Conservation (phyloP, 2,113 vertebrate genomes). For the Corvus cornix region DNA sequence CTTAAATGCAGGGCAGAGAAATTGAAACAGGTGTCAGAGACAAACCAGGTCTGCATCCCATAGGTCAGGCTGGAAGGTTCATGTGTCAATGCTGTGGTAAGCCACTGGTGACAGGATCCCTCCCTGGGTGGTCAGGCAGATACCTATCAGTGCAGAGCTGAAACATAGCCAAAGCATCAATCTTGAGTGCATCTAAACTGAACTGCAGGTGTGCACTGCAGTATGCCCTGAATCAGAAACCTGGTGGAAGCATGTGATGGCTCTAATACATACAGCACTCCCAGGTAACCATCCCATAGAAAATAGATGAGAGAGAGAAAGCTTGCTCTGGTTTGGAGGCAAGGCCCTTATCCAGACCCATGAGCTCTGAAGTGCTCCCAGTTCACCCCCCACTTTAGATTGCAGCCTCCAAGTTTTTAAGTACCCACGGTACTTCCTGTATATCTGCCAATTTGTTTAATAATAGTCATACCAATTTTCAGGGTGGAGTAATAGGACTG, state of each 20-base stretch:
- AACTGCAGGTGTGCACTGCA: not conserved
- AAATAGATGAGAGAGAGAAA: not conserved
- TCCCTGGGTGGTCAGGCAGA: slow-evolving; percentile 31
- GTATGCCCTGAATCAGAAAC: not conserved
- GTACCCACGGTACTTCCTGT: not conserved
- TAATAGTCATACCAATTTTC: not conserved
- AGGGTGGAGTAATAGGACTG: not conserved
- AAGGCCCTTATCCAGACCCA: not conserved
- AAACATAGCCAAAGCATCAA: not conserved
- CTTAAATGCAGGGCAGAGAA: not conserved
- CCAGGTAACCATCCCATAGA: not conserved
- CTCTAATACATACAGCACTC: not conserved
- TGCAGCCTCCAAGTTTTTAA: not conserved
- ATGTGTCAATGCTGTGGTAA: not conserved
- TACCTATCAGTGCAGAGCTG: not conserved
- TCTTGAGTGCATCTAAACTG: not conserved
- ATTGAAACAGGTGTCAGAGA: not conserved
- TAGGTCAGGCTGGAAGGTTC: not conserved
- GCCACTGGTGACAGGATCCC: slow-evolving; percentile 4
- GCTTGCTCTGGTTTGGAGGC: not conserved
- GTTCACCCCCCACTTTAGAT: not conserved
- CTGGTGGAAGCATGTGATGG: not conserved
- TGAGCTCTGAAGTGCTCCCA: not conserved
- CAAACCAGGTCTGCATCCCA: not conserved
- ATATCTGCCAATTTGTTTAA: not conserved